phyloP scores from a whole-genome alignment of 2,113 vertebrate genomes.

The Etheostoma cragini region DNA sequence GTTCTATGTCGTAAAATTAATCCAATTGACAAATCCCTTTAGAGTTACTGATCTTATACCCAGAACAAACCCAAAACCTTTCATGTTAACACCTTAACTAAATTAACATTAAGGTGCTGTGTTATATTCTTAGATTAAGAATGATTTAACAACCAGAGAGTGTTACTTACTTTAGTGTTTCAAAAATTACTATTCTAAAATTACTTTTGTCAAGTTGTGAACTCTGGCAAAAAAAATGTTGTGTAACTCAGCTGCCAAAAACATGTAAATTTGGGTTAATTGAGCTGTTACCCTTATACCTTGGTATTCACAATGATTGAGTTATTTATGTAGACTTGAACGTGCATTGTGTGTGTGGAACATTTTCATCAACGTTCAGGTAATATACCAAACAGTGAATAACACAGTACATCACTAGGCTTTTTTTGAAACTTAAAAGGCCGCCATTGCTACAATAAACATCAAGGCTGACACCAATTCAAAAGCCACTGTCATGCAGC shows the following conservation, averaged over 20 bases:
- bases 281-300: not conserved
- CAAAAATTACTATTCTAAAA: not conserved
- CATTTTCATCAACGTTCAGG: not conserved
- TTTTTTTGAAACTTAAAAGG: constrained; percentile 1
- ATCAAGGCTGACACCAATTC: constrained; percentile 21
- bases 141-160: not conserved
- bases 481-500: constrained; percentile 19
- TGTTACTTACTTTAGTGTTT: not conserved
- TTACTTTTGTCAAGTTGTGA: not conserved
- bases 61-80: not conserved
- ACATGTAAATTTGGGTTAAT: not conserved
- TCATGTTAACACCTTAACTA: not conserved
- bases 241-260: not conserved
- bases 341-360: not conserved
- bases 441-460: constrained; percentile 28
- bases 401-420: not conserved
- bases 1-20: too few relatives aligned
- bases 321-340: not conserved
- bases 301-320: not conserved
- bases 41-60: not conserved
- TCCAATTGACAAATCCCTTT: not conserved
- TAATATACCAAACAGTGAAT: constrained; percentile 5
- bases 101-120: not conserved
- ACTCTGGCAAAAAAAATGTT: not conserved
- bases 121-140: not conserved